Conservation (phyloP, 2,888 invertebrate species). For the Griposia aprilina region DNA sequence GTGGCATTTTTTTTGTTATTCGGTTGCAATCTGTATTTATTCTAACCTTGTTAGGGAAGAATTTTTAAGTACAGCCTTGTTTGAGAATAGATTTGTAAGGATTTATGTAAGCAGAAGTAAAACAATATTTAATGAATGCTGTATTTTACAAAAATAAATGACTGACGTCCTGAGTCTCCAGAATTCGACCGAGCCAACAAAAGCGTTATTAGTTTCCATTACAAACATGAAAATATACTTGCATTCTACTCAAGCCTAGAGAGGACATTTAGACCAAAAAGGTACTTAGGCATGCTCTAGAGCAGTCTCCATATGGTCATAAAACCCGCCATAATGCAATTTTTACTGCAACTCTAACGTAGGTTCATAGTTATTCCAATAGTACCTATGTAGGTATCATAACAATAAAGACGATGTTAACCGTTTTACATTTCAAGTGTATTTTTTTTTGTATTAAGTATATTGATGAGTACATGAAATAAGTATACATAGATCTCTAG, state of each 20-base stretch:
- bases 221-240: not conserved
- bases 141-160: not conserved
- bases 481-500: not conserved
- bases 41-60: not conserved
- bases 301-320: conserved; percentile 41
- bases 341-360: conserved; percentile 53
- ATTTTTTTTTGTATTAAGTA: not conserved
- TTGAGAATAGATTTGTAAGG: not conserved
- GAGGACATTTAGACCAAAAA: conserved; percentile 34
- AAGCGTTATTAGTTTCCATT: not conserved
- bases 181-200: not conserved
- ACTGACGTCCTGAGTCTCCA: not conserved
- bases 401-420: conserved; percentile 16
- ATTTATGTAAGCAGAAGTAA: not conserved
- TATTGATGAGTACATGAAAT: not conserved
- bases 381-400: conserved; percentile 10
- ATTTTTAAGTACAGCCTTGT: not conserved
- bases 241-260: conserved; percentile 28
- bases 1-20: not conserved
- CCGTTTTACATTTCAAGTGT: not conserved
- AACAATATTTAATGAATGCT: not conserved
- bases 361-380: conserved; percentile 40
- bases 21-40: not conserved
- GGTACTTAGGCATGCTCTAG: conserved; percentile 54
- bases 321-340: conserved; percentile 53